Evolutionary conservation across 2,888 invertebrate species (phyloP).

Genomic region (Ornithoptera priamus): DNA sequence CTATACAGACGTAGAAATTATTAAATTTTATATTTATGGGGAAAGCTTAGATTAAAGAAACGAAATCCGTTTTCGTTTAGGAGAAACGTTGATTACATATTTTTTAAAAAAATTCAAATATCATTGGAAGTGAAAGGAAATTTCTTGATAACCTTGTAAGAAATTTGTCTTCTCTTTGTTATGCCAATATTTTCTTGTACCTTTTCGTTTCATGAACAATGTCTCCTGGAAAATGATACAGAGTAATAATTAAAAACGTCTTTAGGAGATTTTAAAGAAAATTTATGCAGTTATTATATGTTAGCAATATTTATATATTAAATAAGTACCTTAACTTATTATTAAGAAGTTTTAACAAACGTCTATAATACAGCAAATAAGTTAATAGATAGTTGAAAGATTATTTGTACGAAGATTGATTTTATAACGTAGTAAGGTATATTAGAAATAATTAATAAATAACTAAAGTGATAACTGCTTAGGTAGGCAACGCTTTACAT

Average conservation of each 20-base stretch:
- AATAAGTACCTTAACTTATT: no score
- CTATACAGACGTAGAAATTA: no score
- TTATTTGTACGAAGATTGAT: no score
- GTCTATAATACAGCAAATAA: no score
- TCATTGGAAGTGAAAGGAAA: neutral
- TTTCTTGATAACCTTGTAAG: neutral
- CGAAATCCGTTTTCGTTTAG: neutral
- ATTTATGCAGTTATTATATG: neutral
- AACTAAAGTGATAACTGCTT: no score
- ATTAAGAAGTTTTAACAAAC: no score
- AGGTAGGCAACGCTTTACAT: no score
- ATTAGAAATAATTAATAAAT: no score
- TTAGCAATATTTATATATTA: no score
- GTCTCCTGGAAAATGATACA: neutral
- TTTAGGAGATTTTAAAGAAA: neutral
- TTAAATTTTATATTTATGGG: no score
- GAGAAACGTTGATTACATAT: neutral
- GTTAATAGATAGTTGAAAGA: no score
- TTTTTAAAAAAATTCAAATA: neutral
- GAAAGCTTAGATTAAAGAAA: neutral
- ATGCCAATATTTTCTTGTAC: neutral
- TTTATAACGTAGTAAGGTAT: no score
- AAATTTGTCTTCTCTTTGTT: neutral
- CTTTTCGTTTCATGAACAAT: neutral
- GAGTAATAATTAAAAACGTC: neutral